phyloP scores from a whole-genome alignment of 2,113 vertebrate species.

The Seriola aureovittata region DNA sequence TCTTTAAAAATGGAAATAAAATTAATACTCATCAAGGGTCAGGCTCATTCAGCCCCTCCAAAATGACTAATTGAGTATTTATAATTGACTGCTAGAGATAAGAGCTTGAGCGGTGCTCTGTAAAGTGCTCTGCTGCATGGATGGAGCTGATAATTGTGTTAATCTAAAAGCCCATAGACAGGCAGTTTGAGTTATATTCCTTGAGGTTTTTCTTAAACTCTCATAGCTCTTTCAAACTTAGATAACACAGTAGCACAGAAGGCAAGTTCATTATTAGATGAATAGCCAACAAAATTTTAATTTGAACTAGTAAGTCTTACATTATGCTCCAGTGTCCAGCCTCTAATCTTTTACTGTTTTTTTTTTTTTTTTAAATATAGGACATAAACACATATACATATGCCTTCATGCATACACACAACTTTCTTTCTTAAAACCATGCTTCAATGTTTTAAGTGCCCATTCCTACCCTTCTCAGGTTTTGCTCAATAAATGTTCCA shows the following conservation, averaged over 20 bases:
- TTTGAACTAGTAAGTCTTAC: constrained; percentile 23
- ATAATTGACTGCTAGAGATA: constrained; percentile 58
- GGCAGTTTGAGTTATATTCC: constrained; percentile 39
- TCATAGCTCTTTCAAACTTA: neutral
- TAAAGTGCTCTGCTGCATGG: constrained; percentile 35
- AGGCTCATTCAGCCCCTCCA: constrained; percentile 25
- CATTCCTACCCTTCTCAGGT: constrained; percentile 22
- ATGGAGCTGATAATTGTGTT: constrained; percentile 58
- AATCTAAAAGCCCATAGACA: constrained; percentile 34
- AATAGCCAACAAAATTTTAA: constrained; percentile 6
- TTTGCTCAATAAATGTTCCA: constrained; percentile 46
- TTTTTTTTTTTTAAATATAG: neutral
- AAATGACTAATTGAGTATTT: constrained; percentile 45
- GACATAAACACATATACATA: neutral
- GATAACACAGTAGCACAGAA: constrained; percentile 20
- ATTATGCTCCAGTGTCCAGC: constrained; percentile 11
- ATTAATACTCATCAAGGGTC: constrained; percentile 37
- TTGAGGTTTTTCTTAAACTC: constrained; percentile 29
- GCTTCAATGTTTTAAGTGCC: constrained; percentile 8
- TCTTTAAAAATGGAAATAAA: constrained; percentile 36
- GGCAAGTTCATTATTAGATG: constrained; percentile 33
- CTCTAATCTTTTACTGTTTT: neutral
- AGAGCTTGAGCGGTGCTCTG: constrained; percentile 16
- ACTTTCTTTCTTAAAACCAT: constrained; percentile 16
- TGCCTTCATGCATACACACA: neutral